These are phyloP conservation scores for Drosophila baimaii DNA, from an alignment of 1,140 invertebrate genomes.

Conservation along the genomic window DNA sequence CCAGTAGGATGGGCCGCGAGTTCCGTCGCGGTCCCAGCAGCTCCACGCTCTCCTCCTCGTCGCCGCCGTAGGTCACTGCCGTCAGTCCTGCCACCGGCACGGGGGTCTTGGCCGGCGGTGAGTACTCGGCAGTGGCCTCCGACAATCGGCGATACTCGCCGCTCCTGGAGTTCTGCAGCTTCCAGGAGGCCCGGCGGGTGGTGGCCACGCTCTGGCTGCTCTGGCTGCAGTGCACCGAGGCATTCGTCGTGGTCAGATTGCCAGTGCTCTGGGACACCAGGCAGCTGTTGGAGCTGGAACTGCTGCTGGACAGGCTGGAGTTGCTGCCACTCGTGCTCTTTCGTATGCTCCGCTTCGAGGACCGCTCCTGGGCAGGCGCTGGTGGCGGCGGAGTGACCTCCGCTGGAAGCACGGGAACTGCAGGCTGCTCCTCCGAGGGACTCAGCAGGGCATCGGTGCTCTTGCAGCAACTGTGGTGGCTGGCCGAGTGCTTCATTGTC, in stretches of 20 bases:
- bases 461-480: constrained; percentile 76
- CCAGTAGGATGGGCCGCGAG: constrained; percentile 53
- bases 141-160: constrained; percentile 72
- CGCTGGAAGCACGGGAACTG: neutral
- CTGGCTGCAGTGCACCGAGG: constrained; percentile 63
- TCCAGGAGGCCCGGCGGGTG: constrained; percentile 72
- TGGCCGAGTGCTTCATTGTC: constrained; percentile 78
- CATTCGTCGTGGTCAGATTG: constrained; percentile 63
- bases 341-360: constrained; percentile 15
- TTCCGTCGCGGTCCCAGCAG: constrained; percentile 61
- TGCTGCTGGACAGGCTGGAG: constrained; percentile 74
- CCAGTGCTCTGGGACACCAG: constrained; percentile 66
- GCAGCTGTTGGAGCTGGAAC: constrained; percentile 70
- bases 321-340: constrained; percentile 65
- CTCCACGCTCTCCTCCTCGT: constrained; percentile 74
- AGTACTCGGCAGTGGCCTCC: constrained; percentile 66
- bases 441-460: constrained; percentile 77
- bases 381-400: neutral
- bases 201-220: constrained; percentile 57
- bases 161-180: constrained; percentile 69
- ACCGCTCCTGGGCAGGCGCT: constrained; percentile 7
- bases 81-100: constrained; percentile 22
- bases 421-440: constrained; percentile 48
- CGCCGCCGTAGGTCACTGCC: constrained; percentile 33
- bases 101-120: constrained; percentile 67